Base-by-base conservation (phyloP, 2,113 vertebrate genomes). In the Calypte anna region DNA sequence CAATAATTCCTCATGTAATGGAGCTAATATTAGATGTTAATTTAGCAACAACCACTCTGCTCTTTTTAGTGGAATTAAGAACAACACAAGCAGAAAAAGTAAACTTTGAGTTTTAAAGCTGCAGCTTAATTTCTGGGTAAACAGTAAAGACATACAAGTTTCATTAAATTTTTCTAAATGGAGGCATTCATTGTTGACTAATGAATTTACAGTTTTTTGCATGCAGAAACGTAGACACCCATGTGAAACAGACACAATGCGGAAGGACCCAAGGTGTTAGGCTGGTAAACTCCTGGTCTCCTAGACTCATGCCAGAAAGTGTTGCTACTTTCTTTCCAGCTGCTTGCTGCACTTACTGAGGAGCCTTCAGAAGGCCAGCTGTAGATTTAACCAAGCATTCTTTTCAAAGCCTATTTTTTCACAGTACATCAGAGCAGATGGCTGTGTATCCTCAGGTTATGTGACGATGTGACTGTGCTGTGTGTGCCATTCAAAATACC, bases 1-100 rank as follows among this genome's bases (percentile, higher is more conserved):
- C 91, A 95, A 81, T 88, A 93, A 93, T 86, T 91, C 88, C 78
- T 94, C 68, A 21, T 62, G 33, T 57, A 92, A 54, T 14, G 48
- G 83, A 91, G 79, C 61, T 96, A 92, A 80, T 84, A 91, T 89
- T 78, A 91, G 87, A 62, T 10, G 9, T 75, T 82, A 79, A 82
- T 8, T 24, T 46, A 86, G 66, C 82, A 93, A 78, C 90, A 93
- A 74, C 48, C 2, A 0, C 38, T 86, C 77, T 81, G 70, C 51
- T 82, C 25, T 80, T 94, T 75, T 70, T 7, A 51, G n/a, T 63
- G 78, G 46, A 82, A 58, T 83, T 63, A 66, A 74, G 50, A 83
- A 40, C 58, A 63, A 43, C 24, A 21, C 23, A 51, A 62, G 55
- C 61, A 12, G 23, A 61, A 8, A 10, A 7, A 86, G 73, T 76